These are phyloP conservation scores for Agrilus biguttatus DNA, from an alignment of 2,888 invertebrate species.

Conservation along the genomic window DNA sequence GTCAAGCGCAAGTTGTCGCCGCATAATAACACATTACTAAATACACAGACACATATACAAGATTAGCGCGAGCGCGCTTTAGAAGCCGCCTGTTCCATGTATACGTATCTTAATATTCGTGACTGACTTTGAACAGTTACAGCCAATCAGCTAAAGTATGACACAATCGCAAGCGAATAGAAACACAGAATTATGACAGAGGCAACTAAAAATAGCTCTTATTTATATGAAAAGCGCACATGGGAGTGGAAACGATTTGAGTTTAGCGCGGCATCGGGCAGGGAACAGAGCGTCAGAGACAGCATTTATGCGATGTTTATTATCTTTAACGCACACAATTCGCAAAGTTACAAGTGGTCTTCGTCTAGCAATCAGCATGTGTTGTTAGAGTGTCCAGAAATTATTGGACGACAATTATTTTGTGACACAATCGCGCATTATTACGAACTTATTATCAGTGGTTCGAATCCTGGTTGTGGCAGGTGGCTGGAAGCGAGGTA, in stretches of 20 bases:
- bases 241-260: slow-evolving; percentile 27
- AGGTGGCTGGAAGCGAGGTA: slow-evolving; percentile 29
- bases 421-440: slow-evolving; percentile 17
- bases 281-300: slow-evolving; percentile 15
- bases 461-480: slow-evolving; percentile 23
- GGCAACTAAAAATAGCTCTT: slow-evolving; percentile 26
- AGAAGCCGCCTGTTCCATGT: slow-evolving; percentile 13
- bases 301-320: slow-evolving; percentile 27
- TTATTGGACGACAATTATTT: slow-evolving; percentile 18
- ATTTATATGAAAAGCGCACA: slow-evolving; percentile 24
- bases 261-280: slow-evolving; percentile 26
- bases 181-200: slow-evolving; percentile 20
- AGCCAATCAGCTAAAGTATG: slow-evolving; percentile 19
- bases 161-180: slow-evolving; percentile 24
- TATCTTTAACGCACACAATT: slow-evolving; percentile 20
- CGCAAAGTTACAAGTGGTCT: slow-evolving; percentile 19
- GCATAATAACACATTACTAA: slow-evolving; percentile 4
- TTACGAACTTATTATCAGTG: slow-evolving; percentile 13
- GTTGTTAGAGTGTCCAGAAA: slow-evolving; percentile 20
- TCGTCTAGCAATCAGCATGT: slow-evolving; percentile 17
- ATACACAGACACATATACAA: slow-evolving; percentile 18
- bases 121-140: slow-evolving; percentile 15
- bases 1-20: slow-evolving; percentile 5
- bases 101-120: slow-evolving; percentile 15
- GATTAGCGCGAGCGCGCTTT: slow-evolving; percentile 16